Base-by-base conservation (phyloP, 2,888 invertebrate genomes). In the Anthrax anthrax region DNA sequence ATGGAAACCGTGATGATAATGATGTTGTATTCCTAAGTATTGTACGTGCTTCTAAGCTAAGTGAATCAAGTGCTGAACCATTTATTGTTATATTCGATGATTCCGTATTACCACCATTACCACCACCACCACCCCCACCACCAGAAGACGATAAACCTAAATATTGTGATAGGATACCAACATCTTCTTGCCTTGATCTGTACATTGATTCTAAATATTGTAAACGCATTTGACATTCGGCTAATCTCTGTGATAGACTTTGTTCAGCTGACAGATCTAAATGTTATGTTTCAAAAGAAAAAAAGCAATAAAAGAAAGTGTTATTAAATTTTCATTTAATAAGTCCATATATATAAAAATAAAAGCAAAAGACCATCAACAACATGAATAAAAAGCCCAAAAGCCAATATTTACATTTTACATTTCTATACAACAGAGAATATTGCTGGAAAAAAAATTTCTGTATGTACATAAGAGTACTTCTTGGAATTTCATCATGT, bases 191-290 rank as follows among this genome's bases (percentile, higher is more conserved):
- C 13, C 83, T 72, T 4, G 80, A 77, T 18, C 82, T 71, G 64
- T 85, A 87, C 71, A 86, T 78, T 17, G 83, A 77, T 60, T 88
- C 84, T 39, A 89, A 69, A 60, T 84, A 84, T 60, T 84, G 81
- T 39, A 89, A 67, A 50, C 84, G 80, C 48, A 82, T 80, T 59
- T 85, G 81, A 56, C 87, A 73, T 57, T 86, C 84, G 5, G 84
- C 83, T 53, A 87, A 70, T 42, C 80, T 73, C 61, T 80, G 77
- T 51, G 81, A 77, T 58, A 84, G 67, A 52, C 76, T 67, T 53
- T 78, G 76, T 61, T 82, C 81, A 51, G 76, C 74, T 52, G 73
- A 74, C 57, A 80, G 62, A 64, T 78, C 80, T 73, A 73, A 59
- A 71, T n/a, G n/a, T n/a, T n/a, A n/a, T n/a, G n/a, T n/a, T n/a